Conservation (phyloP, 2,797 vertebrate genomes). For the Octomys mimax region DNA sequence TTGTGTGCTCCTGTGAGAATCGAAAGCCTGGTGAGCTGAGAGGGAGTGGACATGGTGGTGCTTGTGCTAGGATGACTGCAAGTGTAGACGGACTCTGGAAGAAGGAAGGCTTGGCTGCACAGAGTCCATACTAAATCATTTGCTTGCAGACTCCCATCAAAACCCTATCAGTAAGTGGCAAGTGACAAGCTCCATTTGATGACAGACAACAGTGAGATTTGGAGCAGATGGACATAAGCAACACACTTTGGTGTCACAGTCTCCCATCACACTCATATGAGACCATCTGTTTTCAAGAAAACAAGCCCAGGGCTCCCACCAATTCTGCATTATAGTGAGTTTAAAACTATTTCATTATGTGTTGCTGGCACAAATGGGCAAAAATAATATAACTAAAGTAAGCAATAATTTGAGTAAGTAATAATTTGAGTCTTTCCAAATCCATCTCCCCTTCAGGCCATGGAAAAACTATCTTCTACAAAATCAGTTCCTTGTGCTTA, state of each 20-base stretch:
- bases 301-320: not conserved
- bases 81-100: not conserved
- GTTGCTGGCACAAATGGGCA: not conserved
- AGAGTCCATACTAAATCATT: not conserved
- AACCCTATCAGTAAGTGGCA: not conserved
- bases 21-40: not conserved
- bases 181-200: not conserved
- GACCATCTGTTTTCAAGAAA: not conserved
- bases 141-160: not conserved
- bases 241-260: not conserved
- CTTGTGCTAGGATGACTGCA: not conserved
- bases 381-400: not conserved
- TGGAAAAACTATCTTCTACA: not conserved
- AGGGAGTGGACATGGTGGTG: not conserved
- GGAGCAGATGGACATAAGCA: not conserved
- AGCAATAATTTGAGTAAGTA: not conserved
- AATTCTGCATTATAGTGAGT: not conserved
- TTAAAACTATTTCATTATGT: not conserved
- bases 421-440: not conserved
- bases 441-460: not conserved
- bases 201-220: not conserved
- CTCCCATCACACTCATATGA: not conserved
- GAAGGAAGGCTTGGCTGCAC: not conserved
- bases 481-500: not conserved
- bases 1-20: not conserved